Base-by-base conservation (phyloP, 2,888 invertebrate genomes). In the Heteropelma amictum region DNA sequence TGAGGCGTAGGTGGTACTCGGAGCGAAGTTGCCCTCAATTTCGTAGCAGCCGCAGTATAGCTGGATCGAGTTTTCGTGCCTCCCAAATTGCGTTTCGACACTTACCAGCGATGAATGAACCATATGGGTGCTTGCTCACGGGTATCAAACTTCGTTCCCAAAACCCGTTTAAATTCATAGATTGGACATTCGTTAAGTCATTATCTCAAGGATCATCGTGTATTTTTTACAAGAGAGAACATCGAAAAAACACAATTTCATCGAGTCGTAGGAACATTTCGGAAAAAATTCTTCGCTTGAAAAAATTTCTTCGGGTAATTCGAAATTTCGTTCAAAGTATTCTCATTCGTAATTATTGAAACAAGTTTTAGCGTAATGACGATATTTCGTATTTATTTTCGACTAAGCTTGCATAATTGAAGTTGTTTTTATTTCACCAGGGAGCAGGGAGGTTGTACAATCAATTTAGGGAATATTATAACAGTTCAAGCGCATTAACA, bases 31-130 rank as follows among this genome's bases (percentile, higher is more conserved):
- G 74, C 33, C 70, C 78, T 78, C 72, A 77, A 77, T 78, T 77
- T 69, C 64, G 78, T 54, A 47, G 30, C 72, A 72, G 69, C 69
- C 69, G 51, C 45, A 42, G 45, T 49, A 49, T 69, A 63, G 63
- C 72, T 78, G 69, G 67, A 72, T 75, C 65, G 68, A 75, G 72
- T 77, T 77, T 69, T 74, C 63, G 51, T 72, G 53, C 35, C 47
- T 51, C 28, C 65, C 14, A 35, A 64, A 72, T 61, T 49, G 49
- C 51, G 58, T 58, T 45, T 67, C 61, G 56, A 60, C 73, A 63
- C 64, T 40, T 26, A n/a, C 17, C 30, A 70, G 56, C 60, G 51
- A 74, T 79, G 79, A 77, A 79, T 79, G 79, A 72, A 77, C 69
- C 79, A 77, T 76, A 76, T 76, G 71, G 61, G n/a, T n/a, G n/a